phyloP scores from a whole-genome alignment of 2,888 invertebrate species.

The Leucoptera coffeella region DNA sequence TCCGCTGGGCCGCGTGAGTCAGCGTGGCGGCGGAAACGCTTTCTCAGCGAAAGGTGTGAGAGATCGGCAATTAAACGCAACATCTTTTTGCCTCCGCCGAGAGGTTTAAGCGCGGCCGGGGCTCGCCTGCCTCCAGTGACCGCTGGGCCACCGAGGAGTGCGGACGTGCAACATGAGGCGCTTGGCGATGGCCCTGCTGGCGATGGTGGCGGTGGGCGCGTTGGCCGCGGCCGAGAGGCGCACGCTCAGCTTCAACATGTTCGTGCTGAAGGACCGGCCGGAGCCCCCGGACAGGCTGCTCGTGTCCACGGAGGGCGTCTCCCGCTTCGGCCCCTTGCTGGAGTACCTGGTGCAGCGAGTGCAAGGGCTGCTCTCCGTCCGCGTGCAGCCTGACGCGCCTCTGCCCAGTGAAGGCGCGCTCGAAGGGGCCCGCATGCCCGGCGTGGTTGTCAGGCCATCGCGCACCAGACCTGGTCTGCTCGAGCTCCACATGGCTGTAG shows the following conservation, averaged over 20 bases:
- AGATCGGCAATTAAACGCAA: conserved; percentile 40
- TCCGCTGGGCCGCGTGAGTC: too few species aligned
- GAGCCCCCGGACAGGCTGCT: conserved; percentile 21
- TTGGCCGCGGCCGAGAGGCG: conserved; percentile 20
- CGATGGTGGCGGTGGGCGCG: neutral
- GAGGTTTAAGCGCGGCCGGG: conserved; percentile 36
- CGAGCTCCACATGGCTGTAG: conserved; percentile 34
- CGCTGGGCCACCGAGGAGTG: conserved; percentile 18
- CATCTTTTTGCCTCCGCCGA: conserved; percentile 50
- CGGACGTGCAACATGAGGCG: conserved; percentile 13
- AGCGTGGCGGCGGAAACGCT: conserved; percentile 27
- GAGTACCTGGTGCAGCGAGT: conserved; percentile 64
- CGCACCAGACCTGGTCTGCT: conserved; percentile 32
- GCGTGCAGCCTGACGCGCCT: conserved; percentile 45
- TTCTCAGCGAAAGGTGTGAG: conserved; percentile 47
- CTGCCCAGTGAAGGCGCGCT: conserved; percentile 37
- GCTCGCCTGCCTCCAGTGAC: conserved; percentile 29
- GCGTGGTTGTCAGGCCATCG: conserved; percentile 27
- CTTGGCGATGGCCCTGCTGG: neutral
- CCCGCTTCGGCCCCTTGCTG: conserved; percentile 61
- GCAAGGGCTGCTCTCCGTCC: conserved; percentile 65
- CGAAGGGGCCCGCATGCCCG: conserved; percentile 32
- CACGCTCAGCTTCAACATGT: conserved; percentile 43
- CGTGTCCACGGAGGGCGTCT: conserved; percentile 29
- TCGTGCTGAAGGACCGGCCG: conserved; percentile 26